Evolutionary conservation across 2,113 vertebrate genomes (phyloP).

Genomic region (Syngnathus floridae): DNA sequence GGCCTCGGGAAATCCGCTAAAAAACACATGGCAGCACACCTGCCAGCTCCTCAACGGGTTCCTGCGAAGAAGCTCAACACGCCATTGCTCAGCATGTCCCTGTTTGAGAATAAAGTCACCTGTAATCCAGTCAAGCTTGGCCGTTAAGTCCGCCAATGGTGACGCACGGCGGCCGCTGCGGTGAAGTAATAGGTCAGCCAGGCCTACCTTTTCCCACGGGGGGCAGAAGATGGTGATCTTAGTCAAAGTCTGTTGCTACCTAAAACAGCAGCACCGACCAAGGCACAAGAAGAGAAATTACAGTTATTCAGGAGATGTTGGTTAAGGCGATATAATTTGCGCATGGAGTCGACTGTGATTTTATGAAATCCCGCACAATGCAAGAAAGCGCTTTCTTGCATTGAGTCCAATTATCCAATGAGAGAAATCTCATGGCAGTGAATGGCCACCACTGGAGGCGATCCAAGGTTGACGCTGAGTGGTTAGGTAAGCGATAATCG

Average conservation of each 20-base stretch:
- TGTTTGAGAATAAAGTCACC: conserved; percentile 55
- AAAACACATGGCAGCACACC: not conserved
- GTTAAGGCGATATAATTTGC: no score
- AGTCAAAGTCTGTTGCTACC: not conserved
- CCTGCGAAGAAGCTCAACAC: conserved; percentile 28
- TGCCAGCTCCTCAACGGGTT: not conserved
- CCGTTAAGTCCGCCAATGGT: conserved; percentile 36
- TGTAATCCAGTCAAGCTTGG: conserved; percentile 53
- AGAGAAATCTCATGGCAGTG: not conserved
- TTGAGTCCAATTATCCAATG: no score
- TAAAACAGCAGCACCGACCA: not conserved
- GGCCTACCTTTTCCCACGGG: not conserved
- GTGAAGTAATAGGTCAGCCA: conserved; percentile 17
- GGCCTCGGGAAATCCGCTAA: not conserved
- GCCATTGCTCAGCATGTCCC: conserved; percentile 38
- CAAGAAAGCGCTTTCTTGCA: not conserved
- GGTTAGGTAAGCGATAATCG: conserved; percentile 71
- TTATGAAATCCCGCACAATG: not conserved
- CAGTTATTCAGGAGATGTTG: no score
- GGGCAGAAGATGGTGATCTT: not conserved
- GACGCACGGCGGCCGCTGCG: conserved; percentile 34
- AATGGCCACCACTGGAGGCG: conserved; percentile 17
- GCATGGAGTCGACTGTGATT: not conserved
- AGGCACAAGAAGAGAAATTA: no score
- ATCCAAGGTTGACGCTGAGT: conserved; percentile 29